Conservation (phyloP, 2,888 invertebrate genomes). For the Pachymerium ferrugineum region DNA sequence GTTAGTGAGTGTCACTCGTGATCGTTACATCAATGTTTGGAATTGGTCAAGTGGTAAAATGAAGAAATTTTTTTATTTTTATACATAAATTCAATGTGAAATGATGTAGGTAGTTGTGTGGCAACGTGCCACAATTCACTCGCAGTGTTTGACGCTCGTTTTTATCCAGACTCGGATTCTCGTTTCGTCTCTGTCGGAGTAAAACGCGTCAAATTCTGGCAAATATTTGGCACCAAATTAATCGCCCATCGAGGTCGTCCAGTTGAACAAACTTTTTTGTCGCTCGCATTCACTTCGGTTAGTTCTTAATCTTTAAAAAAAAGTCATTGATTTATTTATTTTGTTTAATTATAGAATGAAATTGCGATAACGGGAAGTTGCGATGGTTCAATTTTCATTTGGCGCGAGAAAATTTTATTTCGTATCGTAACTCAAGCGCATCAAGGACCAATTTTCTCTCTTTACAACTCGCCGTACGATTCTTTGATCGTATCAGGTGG, state of each 20-base stretch:
- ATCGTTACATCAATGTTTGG: slow-evolving; percentile 50
- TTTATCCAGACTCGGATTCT: slow-evolving; percentile 44
- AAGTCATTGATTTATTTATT: too few relatives aligned
- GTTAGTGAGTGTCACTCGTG: slow-evolving; percentile 48
- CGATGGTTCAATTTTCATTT: slow-evolving; percentile 48
- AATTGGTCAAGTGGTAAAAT: slow-evolving; percentile 50
- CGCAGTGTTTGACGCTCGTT: slow-evolving; percentile 26
- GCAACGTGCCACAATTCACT: slow-evolving; percentile 38
- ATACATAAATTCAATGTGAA: too few relatives aligned
- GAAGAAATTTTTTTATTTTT: slow-evolving; percentile 45
- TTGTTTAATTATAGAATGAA: slow-evolving; percentile 25
- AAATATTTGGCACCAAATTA: slow-evolving; percentile 44
- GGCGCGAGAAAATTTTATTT: slow-evolving; percentile 41
- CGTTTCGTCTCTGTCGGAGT: slow-evolving; percentile 49
- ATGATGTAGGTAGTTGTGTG: slow-evolving; percentile 47
- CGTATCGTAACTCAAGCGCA: slow-evolving; percentile 32
- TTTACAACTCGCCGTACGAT: slow-evolving; percentile 29
- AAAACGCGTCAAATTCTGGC: slow-evolving; percentile 51
- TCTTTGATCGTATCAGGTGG: slow-evolving; percentile 34
- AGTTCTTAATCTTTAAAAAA: not conserved
- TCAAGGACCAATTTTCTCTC: slow-evolving; percentile 33
- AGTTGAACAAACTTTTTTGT: slow-evolving; percentile 33
- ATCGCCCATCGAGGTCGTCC: slow-evolving; percentile 11
- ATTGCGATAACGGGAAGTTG: slow-evolving; percentile 44
- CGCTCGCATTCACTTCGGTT: slow-evolving; percentile 33